phyloP scores from a whole-genome alignment of 1,140 invertebrate species.

The Callitettix versicolor region DNA sequence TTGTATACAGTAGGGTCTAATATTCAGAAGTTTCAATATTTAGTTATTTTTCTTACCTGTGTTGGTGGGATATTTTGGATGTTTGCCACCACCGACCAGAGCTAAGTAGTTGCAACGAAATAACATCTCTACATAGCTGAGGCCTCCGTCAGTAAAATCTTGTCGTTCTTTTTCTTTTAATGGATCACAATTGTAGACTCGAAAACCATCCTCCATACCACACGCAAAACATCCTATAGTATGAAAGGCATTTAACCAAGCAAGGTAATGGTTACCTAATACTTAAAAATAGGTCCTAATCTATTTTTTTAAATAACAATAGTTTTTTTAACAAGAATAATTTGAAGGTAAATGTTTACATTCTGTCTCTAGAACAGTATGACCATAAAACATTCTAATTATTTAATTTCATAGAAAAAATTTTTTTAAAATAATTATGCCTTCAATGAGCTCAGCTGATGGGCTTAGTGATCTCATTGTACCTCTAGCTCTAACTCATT shows the following conservation, averaged over 20 bases:
- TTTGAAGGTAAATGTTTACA: neutral
- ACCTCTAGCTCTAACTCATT: no score
- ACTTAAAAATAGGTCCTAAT: neutral
- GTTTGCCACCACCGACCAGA: slow-evolving; percentile 83
- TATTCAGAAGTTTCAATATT: no score
- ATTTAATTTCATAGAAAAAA: neutral
- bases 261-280: neutral
- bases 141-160: slow-evolving; percentile 79
- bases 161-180: slow-evolving; percentile 93
- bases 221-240: slow-evolving; percentile 91
- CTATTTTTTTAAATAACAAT: neutral
- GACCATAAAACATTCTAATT: neutral
- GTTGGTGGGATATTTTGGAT: slow-evolving; percentile 86
- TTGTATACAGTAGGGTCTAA: no score
- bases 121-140: slow-evolving; percentile 93
- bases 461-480: no score
- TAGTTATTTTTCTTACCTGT: slow-evolving; percentile 64
- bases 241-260: slow-evolving; percentile 18
- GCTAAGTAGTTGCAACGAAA: slow-evolving; percentile 97
- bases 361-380: neutral
- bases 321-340: neutral
- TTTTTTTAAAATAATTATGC: neutral
- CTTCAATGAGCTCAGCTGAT: no score
- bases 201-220: slow-evolving; percentile 91
- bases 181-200: slow-evolving; percentile 96